Percentiles rank a stretch among this genome's conserved stretches.
These are phyloP conservation scores for Brachionus plicatilis DNA, from an alignment of 1,140 invertebrate genomes.

Conservation along the genomic window DNA sequence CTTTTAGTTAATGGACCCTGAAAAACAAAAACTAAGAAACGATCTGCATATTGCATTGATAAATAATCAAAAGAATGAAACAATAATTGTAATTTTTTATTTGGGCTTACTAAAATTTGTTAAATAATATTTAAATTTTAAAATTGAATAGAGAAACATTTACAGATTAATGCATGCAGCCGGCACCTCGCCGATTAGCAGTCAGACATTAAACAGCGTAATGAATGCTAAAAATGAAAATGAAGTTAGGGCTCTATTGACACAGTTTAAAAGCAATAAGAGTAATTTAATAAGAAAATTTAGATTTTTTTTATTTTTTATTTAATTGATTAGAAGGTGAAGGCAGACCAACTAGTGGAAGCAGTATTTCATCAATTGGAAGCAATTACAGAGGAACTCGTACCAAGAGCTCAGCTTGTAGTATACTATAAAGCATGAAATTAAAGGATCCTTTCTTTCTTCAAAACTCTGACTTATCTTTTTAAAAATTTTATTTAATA, in stretches of 20 bases:
- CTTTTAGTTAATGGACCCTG: conserved; percentile 21
- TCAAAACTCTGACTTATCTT: not conserved
- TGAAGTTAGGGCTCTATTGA: not conserved
- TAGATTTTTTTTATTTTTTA: not conserved
- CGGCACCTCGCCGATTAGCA: not conserved
- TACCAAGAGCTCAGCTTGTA: conserved; percentile 24
- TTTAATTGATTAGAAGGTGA: not conserved
- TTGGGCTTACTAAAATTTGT: not conserved
- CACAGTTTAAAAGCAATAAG: not conserved
- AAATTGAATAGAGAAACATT: not conserved
- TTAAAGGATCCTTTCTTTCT: not conserved
- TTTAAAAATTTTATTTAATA: not conserved
- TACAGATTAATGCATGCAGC: conserved; percentile 3
- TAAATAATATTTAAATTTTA: too few species aligned
- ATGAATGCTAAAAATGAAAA: conserved; percentile 19
- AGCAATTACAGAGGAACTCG: conserved; percentile 3
- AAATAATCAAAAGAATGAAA: conserved; percentile 8
- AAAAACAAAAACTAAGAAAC: conserved; percentile 35
- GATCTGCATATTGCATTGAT: conserved; percentile 19
- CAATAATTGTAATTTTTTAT: not conserved
- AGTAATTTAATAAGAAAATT: not conserved
- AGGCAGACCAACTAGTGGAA: conserved; percentile 17
- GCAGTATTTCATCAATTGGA: not conserved
- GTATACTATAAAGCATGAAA: not conserved
- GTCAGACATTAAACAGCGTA: not conserved